These are phyloP conservation scores for Xestia ashworthii DNA, from an alignment of 2,888 invertebrate species.

Conservation along the genomic window DNA sequence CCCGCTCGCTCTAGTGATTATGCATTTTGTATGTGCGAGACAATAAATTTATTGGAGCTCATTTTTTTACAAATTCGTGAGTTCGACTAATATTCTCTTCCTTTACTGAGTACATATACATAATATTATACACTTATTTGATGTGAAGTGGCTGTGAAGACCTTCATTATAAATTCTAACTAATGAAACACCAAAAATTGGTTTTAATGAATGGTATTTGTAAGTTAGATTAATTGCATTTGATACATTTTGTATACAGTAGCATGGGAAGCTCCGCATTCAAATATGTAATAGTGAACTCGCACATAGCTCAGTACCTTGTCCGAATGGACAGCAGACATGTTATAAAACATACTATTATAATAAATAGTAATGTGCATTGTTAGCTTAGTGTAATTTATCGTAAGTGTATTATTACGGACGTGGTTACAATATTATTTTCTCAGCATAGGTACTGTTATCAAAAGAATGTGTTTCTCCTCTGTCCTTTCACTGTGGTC, in stretches of 20 bases:
- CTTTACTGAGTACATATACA: slow-evolving; percentile 74
- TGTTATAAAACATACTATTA: slow-evolving; percentile 81
- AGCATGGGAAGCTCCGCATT: slow-evolving; percentile 77
- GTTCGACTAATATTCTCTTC: slow-evolving; percentile 72
- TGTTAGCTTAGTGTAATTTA: slow-evolving; percentile 89
- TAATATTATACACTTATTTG: slow-evolving; percentile 75
- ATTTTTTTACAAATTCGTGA: slow-evolving; percentile 72
- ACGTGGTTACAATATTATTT: slow-evolving; percentile 80
- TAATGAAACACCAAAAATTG: slow-evolving; percentile 83
- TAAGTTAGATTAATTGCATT: slow-evolving; percentile 82
- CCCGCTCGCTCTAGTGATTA: slow-evolving; percentile 75
- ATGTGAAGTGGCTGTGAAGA: slow-evolving; percentile 88
- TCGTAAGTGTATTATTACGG: slow-evolving; percentile 88
- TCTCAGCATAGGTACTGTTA: slow-evolving; percentile 78
- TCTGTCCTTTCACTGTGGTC: slow-evolving; percentile 84
- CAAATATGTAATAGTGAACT: slow-evolving; percentile 73
- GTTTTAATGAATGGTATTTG: slow-evolving; percentile 81
- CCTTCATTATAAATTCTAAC: slow-evolving; percentile 79
- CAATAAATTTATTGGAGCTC: slow-evolving; percentile 86
- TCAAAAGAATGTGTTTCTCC: slow-evolving; percentile 75
- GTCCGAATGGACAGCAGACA: slow-evolving; percentile 84
- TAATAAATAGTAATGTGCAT: slow-evolving; percentile 84
- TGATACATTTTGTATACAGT: slow-evolving; percentile 77
- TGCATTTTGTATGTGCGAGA: slow-evolving; percentile 88
- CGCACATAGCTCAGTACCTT: slow-evolving; percentile 87